Evolutionary conservation across 2,888 invertebrate genomes (phyloP).

Genomic region (Cacoxenus indagator): DNA sequence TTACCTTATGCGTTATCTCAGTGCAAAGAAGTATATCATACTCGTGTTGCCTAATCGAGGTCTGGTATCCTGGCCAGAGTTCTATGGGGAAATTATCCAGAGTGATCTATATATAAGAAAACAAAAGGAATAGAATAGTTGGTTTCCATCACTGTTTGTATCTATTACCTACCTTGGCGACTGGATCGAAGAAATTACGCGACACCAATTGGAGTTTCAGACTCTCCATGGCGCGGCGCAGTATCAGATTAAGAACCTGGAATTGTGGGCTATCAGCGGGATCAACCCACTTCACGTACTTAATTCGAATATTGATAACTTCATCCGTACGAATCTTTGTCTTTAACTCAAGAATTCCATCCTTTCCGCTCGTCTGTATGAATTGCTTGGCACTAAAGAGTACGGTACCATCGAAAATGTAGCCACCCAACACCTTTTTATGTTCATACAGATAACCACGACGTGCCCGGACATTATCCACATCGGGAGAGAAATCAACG

Average conservation of each 20-base stretch:
- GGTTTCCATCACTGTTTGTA: not conserved
- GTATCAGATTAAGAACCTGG: slow-evolving; percentile 84
- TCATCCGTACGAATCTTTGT: slow-evolving; percentile 74
- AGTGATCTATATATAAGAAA: slow-evolving; percentile 46
- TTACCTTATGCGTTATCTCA: slow-evolving; percentile 87
- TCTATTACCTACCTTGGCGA: slow-evolving; percentile 73
- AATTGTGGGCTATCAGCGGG: slow-evolving; percentile 79
- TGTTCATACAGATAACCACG: slow-evolving; percentile 76
- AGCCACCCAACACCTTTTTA: slow-evolving; percentile 73
- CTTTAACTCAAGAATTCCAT: slow-evolving; percentile 75
- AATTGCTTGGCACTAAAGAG: slow-evolving; percentile 77
- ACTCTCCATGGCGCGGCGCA: slow-evolving; percentile 74
- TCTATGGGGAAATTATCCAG: slow-evolving; percentile 75
- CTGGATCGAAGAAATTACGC: slow-evolving; percentile 81
- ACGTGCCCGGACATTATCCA: slow-evolving; percentile 77
- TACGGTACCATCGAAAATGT: slow-evolving; percentile 83
- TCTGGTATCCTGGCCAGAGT: slow-evolving; percentile 88
- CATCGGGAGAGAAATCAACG: slow-evolving; percentile 81
- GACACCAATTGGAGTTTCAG: slow-evolving; percentile 79
- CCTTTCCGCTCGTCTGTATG: slow-evolving; percentile 27
- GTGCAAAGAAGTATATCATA: slow-evolving; percentile 80
- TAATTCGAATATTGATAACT: slow-evolving; percentile 74
- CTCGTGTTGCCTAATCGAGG: slow-evolving; percentile 88
- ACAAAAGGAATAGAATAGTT: not conserved
- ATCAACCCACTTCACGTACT: slow-evolving; percentile 76